Base-by-base conservation (phyloP, 2,113 vertebrate genomes). In the Calidris pygmaea region DNA sequence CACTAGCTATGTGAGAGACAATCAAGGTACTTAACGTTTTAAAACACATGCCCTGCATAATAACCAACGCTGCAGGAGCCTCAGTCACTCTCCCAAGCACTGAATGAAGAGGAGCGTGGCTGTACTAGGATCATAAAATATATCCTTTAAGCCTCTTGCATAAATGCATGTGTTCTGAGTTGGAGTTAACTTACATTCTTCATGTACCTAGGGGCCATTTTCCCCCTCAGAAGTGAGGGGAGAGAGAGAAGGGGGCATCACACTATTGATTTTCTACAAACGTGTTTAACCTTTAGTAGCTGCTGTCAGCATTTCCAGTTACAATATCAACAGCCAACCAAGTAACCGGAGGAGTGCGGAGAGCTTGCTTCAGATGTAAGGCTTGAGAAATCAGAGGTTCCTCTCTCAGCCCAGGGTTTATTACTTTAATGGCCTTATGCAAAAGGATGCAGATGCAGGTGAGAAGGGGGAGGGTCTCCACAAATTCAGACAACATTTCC, bases 11-110 rank as follows among this genome's bases (percentile, higher is more conserved):
- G 74, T 45, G 41, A 95, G 77, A 96, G 91, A 96, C 86, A 97
- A 95, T 96, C 94, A 91, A 93, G 86, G 91, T 96, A 91, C 73
- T 96, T 95, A 96, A 89, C 6, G 5, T 89, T 95, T 95, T 95
- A 87, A 93, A 97, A 93, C 70, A 72, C 88, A 96, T 74, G 77
- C 55, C 77, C 89, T 76, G 91, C 84, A 91, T 95, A 91, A 96
- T 91, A 97, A 95, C 74, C 45, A 58, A 89, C 0, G 3, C 18
- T 82, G 48, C 65, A 76, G 86, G 95, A 95, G 60, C 62, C 56
- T 87, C 89, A 41, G 90, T 74, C 11, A 0, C 86, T 94, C 58
- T 94, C 78, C 80, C 45, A 92, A 82, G 66, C 10, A 48, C 73
- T 60, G 73, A 90, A 94, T 20, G 74, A 89, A 89, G 81, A 94